phyloP scores from a whole-genome alignment of 2,797 vertebrate species.

The Acestrorhynchus altus region DNA sequence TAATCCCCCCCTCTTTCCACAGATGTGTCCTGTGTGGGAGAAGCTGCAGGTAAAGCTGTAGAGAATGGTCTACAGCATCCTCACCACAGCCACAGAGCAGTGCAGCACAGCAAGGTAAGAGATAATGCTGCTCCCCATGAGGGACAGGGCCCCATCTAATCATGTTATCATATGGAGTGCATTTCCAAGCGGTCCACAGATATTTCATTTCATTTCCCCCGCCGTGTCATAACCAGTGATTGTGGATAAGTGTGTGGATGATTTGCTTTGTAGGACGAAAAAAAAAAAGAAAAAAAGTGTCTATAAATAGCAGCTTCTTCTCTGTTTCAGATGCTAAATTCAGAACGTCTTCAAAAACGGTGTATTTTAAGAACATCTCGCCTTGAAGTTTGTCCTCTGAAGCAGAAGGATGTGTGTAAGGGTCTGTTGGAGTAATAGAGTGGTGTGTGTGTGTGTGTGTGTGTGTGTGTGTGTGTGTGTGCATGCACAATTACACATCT shows the following conservation, averaged over 20 bases:
- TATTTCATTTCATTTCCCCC: not conserved
- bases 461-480: not conserved
- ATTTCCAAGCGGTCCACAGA: not conserved
- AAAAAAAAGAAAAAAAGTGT: not conserved
- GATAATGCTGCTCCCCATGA: not conserved
- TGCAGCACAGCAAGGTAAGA: constrained; percentile 88
- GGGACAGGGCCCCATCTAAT: not conserved
- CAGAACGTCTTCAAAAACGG: not conserved
- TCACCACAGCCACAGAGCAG: constrained; percentile 75
- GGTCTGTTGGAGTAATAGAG: not conserved
- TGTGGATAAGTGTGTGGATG: not conserved
- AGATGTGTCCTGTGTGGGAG: constrained; percentile 89
- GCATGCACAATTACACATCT: no score
- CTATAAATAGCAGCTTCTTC: not conserved
- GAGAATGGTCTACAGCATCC: constrained; percentile 80
- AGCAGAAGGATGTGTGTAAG: not conserved
- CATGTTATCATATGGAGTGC: not conserved
- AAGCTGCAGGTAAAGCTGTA: constrained; percentile 75
- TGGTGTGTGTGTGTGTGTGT: not conserved
- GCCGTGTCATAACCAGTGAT: constrained; percentile 4
- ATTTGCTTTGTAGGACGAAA: not conserved
- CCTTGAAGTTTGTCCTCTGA: not conserved
- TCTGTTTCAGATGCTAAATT: constrained; percentile 9
- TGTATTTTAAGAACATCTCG: not conserved
- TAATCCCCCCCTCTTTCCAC: constrained; percentile 35